A percentile compares a stretch with the other conserved stretches of the same genome.
These are phyloP conservation scores for Nasalis larvatus DNA, from an alignment of 2,113 vertebrate species.

Conservation along the genomic window DNA sequence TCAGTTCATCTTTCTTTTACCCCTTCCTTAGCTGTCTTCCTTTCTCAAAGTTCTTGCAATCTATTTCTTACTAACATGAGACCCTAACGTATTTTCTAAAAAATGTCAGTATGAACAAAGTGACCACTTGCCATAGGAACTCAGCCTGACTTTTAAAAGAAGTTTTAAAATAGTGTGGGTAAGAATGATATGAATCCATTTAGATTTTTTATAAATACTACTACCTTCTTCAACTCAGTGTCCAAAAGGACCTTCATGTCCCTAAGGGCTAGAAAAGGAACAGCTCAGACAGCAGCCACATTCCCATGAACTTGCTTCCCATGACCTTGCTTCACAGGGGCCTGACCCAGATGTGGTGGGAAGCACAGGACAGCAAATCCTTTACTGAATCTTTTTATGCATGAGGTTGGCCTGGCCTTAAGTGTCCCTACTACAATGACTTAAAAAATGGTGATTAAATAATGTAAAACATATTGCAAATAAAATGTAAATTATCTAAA, in stretches of 20 bases:
- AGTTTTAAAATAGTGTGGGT: background rate
- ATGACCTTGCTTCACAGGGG: background rate
- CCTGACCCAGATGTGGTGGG: background rate
- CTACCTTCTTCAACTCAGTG: background rate
- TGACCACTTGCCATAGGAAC: background rate
- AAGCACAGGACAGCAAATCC: background rate
- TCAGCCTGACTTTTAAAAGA: background rate
- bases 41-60: background rate
- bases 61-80: background rate
- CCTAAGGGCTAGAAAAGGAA: background rate
- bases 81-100: background rate
- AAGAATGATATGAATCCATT: background rate
- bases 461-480: background rate
- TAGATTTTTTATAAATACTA: background rate
- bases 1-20: constrained; percentile 43
- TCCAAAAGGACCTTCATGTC: background rate
- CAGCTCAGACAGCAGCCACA: accelerated
- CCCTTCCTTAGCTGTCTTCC: background rate
- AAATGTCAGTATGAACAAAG: background rate
- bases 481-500: background rate
- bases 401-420: background rate
- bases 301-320: constrained; percentile 53
- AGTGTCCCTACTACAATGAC: background rate
- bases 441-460: background rate
- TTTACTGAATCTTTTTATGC: background rate